A percentile compares a stretch with the other conserved stretches of the same genome.
Conservation (phyloP, 2,888 invertebrate genomes). For the Hydropsyche betteni region DNA sequence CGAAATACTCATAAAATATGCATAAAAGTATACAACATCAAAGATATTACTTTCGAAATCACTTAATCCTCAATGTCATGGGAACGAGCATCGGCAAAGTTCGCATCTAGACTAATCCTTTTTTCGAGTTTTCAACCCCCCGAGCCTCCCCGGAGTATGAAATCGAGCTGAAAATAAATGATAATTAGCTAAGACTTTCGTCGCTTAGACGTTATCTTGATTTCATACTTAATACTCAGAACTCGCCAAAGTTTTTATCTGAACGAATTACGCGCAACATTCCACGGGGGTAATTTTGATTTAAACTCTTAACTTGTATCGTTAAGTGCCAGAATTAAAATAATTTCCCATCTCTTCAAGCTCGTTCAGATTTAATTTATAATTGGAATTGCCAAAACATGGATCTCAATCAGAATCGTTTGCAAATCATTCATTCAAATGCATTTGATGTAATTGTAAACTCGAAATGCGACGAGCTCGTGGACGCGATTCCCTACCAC, state of each 20-base stretch:
- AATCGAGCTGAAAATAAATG: slow-evolving; percentile 26
- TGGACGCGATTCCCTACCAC: too few relatives aligned
- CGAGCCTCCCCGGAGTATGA: neutral
- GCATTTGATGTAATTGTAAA: too few relatives aligned
- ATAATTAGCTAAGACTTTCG: slow-evolving; percentile 32
- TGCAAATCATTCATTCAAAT: too few relatives aligned
- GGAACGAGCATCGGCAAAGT: neutral
- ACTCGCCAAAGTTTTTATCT: slow-evolving; percentile 24
- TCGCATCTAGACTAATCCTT: slow-evolving; percentile 23
- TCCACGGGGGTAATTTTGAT: slow-evolving; percentile 17
- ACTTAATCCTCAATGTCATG: slow-evolving; percentile 19
- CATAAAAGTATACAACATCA: slow-evolving; percentile 9
- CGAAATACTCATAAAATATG: neutral
- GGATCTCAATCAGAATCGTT: too few relatives aligned
- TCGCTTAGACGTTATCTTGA: slow-evolving; percentile 29
- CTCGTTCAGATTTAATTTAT: too few relatives aligned
- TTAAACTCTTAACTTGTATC: slow-evolving; percentile 1
- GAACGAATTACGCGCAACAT: slow-evolving; percentile 24
- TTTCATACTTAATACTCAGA: slow-evolving; percentile 28
- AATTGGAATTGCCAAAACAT: too few relatives aligned
- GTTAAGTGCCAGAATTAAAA: too few relatives aligned
- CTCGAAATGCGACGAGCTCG: too few relatives aligned
- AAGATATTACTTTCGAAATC: slow-evolving; percentile 21
- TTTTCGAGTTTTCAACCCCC: slow-evolving; percentile 25
- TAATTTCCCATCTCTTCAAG: too few relatives aligned